Conservation (phyloP, 2,888 invertebrate species). For the Monochamus alternatus region DNA sequence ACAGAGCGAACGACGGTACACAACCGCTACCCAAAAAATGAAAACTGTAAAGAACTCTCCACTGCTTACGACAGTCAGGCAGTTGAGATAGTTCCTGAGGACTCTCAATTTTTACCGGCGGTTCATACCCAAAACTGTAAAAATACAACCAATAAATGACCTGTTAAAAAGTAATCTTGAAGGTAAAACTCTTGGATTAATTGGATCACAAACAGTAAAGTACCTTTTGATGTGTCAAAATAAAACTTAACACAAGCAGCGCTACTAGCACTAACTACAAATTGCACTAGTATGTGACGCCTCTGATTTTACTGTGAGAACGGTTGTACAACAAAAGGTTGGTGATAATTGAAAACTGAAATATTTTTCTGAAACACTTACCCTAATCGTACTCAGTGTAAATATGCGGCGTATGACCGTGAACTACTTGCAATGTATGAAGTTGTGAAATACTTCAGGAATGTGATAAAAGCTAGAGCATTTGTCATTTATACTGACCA, state of each 20-base stretch:
- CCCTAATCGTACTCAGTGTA: constrained; percentile 38
- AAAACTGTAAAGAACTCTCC: background rate
- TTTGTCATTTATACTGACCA: constrained; percentile 64
- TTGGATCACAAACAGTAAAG: background rate
- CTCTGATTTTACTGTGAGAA: background rate
- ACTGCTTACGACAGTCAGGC: background rate
- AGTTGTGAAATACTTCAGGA: constrained; percentile 63
- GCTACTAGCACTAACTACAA: background rate
- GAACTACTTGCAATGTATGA: constrained; percentile 66
- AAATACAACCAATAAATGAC: background rate
- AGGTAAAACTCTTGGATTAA: background rate
- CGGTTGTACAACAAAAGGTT: background rate
- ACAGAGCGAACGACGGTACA: background rate
- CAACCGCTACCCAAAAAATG: background rate
- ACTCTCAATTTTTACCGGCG: background rate
- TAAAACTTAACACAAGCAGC: constrained; percentile 12
- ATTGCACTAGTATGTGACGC: background rate
- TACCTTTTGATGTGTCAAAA: background rate
- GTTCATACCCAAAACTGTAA: background rate
- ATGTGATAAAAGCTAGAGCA: constrained; percentile 65
- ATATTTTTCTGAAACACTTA: constrained; percentile 37
- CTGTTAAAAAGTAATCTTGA: background rate
- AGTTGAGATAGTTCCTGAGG: background rate
- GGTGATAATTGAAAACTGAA: too few relatives aligned
- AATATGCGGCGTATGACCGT: constrained; percentile 67